Evolutionary conservation across 2,797 vertebrate species (phyloP).

Genomic region (Pempheris klunzingeri): DNA sequence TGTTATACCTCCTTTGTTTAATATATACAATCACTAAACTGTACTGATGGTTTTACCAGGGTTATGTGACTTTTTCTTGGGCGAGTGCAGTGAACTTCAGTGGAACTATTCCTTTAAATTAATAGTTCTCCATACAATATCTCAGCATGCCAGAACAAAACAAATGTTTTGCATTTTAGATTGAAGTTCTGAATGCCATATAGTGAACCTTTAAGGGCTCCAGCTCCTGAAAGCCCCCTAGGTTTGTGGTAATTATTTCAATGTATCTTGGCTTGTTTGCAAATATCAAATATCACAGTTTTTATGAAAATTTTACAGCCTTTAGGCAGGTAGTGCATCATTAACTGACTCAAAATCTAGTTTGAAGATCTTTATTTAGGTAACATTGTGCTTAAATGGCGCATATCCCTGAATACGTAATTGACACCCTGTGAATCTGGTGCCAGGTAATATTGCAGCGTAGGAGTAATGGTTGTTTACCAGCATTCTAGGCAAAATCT

Average conservation of each 20-base stretch:
- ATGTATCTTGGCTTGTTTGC: background rate
- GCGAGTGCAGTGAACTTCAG: too few species aligned
- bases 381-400: background rate
- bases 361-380: background rate
- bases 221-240: background rate
- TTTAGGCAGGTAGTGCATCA: background rate
- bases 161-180: too few species aligned
- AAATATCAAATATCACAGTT: background rate
- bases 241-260: background rate
- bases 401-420: background rate
- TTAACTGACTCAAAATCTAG: background rate
- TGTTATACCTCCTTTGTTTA: background rate
- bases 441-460: background rate
- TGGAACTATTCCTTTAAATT: too few species aligned
- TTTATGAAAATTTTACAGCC: background rate
- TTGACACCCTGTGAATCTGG: slow-evolving; percentile 15
- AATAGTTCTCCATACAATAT: too few species aligned
- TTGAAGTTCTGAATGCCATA: too few species aligned
- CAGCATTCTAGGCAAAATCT: slow-evolving; percentile 25
- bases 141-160: too few species aligned
- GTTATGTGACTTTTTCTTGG: too few species aligned
- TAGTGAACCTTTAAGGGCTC: too few species aligned
- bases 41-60: background rate
- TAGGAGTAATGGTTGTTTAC: slow-evolving; percentile 29
- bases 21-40: background rate